Conservation (phyloP, 2,797 vertebrate species). For the Chelon labrosus region DNA sequence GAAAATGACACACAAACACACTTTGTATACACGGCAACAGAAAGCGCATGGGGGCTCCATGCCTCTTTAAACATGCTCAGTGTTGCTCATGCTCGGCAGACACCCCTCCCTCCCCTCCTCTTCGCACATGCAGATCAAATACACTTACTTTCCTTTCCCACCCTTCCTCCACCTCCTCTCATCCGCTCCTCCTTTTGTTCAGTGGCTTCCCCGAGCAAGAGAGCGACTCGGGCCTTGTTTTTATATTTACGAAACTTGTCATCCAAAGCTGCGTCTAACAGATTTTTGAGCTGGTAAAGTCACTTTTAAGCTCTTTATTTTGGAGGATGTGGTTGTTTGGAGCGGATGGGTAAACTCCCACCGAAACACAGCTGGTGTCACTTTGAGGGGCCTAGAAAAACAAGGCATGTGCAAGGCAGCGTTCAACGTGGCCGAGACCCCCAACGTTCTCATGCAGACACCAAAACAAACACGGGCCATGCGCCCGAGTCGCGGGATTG, state of each 20-base stretch:
- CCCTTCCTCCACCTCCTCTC: conserved; percentile 56
- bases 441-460: background rate
- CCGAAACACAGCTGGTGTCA: conserved; percentile 52
- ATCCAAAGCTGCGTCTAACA: conserved; percentile 15
- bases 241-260: conserved; percentile 6
- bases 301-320: conserved; percentile 4
- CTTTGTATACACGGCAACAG: background rate
- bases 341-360: background rate
- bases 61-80: conserved; percentile 31
- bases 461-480: conserved; percentile 49
- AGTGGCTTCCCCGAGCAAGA: conserved; percentile 15
- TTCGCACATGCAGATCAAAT: background rate
- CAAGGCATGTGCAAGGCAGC: background rate
- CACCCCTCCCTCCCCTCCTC: background rate
- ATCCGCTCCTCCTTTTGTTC: conserved; percentile 52
- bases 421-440: conserved; percentile 7
- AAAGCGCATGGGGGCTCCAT: background rate
- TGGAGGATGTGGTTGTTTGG: conserved; percentile 16
- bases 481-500: conserved; percentile 25
- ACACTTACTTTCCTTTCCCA: conserved; percentile 50
- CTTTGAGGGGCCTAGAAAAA: conserved; percentile 49
- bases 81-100: background rate
- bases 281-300: background rate
- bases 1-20: conserved; percentile 17
- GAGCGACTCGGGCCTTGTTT: conserved; percentile 31